A percentile compares a stretch with the other conserved stretches of the same genome.
Evolutionary conservation across 2,797 vertebrate genomes (phyloP).

Genomic region (Betta splendens): DNA sequence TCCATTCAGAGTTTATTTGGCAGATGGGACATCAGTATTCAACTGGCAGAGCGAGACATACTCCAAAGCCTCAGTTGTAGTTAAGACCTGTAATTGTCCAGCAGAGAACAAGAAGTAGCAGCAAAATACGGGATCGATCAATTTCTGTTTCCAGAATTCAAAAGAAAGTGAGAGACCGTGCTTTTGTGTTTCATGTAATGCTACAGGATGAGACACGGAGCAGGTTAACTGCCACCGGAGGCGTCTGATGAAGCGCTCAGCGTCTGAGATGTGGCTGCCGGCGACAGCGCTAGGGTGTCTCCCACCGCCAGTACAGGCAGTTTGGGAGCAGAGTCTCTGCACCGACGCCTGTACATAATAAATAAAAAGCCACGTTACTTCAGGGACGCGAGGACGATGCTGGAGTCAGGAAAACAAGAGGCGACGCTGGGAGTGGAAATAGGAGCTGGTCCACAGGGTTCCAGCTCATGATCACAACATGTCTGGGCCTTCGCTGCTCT

Average conservation of each 20-base stretch:
- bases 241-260: no score
- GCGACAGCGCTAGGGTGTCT: conserved; percentile 20
- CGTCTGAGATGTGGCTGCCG: conserved; percentile 30
- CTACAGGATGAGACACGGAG: conserved; percentile 3
- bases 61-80: conserved; percentile 4
- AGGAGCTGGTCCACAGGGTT: no score
- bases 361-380: conserved; percentile 46
- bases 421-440: no score
- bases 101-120: not conserved
- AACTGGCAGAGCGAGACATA: conserved; percentile 6
- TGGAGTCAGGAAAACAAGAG: not conserved
- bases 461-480: not conserved
- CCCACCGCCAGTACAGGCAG: conserved; percentile 48
- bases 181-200: not conserved
- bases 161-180: conserved; percentile 3
- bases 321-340: conserved; percentile 34
- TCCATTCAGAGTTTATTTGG: conserved; percentile 31
- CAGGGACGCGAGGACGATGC: conserved; percentile 5
- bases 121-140: conserved; percentile 6
- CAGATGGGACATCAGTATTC: conserved; percentile 44
- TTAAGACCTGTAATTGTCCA: conserved; percentile 4
- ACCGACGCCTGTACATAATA: conserved; percentile 40
- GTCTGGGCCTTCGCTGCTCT: not conserved
- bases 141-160: not conserved
- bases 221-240: conserved; percentile 43